phyloP scores from a whole-genome alignment of 2,888 invertebrate species.

The Morpho deidamia region DNA sequence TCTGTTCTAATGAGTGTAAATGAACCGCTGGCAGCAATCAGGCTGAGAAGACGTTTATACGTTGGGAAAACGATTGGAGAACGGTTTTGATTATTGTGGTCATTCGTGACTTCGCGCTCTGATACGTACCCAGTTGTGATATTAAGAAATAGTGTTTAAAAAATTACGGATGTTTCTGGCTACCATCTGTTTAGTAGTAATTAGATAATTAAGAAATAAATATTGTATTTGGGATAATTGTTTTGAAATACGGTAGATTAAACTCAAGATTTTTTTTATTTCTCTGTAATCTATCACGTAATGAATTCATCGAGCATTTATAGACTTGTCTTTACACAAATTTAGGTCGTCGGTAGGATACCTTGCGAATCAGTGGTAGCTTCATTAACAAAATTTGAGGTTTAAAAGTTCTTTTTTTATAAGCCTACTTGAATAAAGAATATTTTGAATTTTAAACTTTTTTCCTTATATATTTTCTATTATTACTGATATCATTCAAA shows the following conservation, averaged over 20 bases:
- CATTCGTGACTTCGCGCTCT: constrained; percentile 69
- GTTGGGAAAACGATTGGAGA: constrained; percentile 26
- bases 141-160: constrained; percentile 3
- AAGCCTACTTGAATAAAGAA: too few species aligned
- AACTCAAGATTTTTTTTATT: background rate
- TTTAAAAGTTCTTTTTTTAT: too few species aligned
- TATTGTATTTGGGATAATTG: too few species aligned
- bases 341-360: too few species aligned
- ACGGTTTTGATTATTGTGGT: constrained; percentile 44
- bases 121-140: constrained; percentile 40
- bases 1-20: constrained; percentile 34
- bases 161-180: background rate
- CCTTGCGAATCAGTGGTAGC: too few species aligned
- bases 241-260: background rate
- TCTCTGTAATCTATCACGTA: too few species aligned
- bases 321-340: too few species aligned
- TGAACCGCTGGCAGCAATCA: constrained; percentile 39
- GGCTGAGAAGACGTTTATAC: constrained; percentile 37
- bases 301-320: too few species aligned
- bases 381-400: too few species aligned
- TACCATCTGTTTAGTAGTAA: background rate
- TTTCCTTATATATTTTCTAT: too few species aligned
- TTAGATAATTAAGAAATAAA: background rate
- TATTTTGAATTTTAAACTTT: too few species aligned
- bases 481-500: too few species aligned